Evolutionary conservation across 2,113 vertebrate species (phyloP), one percentile per base, ranked within the genome.

Genomic region (Amazona vittata): DNA sequence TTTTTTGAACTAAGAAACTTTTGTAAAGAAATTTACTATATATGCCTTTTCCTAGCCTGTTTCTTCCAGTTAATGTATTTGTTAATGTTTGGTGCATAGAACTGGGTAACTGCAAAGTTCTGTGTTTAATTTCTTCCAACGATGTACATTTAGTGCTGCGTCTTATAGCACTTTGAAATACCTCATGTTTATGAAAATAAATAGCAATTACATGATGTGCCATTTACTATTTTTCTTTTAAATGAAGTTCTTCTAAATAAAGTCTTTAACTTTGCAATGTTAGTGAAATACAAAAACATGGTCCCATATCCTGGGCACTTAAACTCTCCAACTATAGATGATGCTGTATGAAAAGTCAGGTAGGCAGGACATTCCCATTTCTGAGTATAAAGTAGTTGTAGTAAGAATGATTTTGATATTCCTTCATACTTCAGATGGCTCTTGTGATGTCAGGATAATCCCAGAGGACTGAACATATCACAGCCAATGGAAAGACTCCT

Each of bases 161-260:
- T 99, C 99, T 99, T 98, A 99, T 99, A 99, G 99, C 99, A 99
- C 99, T 99, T 99, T 99, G 99, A 99, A 99, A 99, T 99, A 99
- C 99, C 99, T 99, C 99, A 99, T 99, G 98, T 99, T 99, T 99
- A 99, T 98, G 99, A 99, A 99, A 99, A 99, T 99, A 99, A 99
- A 99, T 99, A 99, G 99, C 98, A 98, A 97, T 98, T 98, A 98
- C 98, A 97, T 97, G 95, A 98, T 95, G 85, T 90, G 85, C 84
- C 82, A 92, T 89, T 95, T 96, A 92, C 79, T 96, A 93, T 90
- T 96, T 96, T 94, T 97, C 69, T 89, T 94, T 78, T 44, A 83
- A 96, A 85, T n/a, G 4, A 57, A 79, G 35, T 67, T 90, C 21
- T 63, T 90, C 21, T 57, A 70, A 81, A 78, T 96, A 94, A 95